A percentile compares a stretch with the other conserved stretches of the same genome.
Conservation (phyloP, 2,888 invertebrate species). For the Gari tellinella region DNA sequence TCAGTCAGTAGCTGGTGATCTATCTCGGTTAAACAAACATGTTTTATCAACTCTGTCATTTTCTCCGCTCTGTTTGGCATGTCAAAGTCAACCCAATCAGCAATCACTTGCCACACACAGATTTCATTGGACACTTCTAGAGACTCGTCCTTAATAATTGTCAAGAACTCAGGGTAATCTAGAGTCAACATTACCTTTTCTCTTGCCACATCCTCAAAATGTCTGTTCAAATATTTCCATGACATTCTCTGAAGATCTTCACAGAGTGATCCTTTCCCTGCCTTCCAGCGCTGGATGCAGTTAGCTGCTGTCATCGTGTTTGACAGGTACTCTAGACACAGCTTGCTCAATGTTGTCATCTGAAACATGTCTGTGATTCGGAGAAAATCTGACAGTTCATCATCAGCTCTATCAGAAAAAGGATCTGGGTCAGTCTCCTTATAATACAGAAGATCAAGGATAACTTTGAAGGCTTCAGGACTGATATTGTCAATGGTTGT, state of each 20-base stretch:
- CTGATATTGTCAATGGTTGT: too few relatives aligned
- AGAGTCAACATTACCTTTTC: conserved; percentile 18
- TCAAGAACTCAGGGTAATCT: conserved; percentile 32
- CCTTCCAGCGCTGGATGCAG: conserved; percentile 46
- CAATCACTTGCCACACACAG: conserved; percentile 30
- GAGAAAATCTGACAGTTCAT: conserved; percentile 35
- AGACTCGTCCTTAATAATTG: conserved; percentile 28
- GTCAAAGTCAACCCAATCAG: conserved; percentile 36
- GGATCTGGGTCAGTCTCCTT: too few relatives aligned
- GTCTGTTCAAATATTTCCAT: conserved; percentile 14
- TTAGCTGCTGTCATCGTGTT: conserved; percentile 25
- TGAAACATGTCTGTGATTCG: conserved; percentile 39
- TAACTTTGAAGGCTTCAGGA: too few relatives aligned
- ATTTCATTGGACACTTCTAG: conserved; percentile 30
- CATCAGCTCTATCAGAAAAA: conserved; percentile 9
- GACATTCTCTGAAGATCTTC: conserved; percentile 12
- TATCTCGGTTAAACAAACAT: conserved; percentile 33
- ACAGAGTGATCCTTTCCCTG: conserved; percentile 24
- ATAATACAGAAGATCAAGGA: too few relatives aligned
- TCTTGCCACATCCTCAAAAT: conserved; percentile 16
- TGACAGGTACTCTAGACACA: conserved; percentile 25
- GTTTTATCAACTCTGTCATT: conserved; percentile 13
- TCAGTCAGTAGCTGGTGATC: conserved; percentile 28
- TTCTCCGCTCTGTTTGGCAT: conserved; percentile 14
- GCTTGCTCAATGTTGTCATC: conserved; percentile 26